Conservation (phyloP, 2,113 vertebrate species). For the Hylia prasina region DNA sequence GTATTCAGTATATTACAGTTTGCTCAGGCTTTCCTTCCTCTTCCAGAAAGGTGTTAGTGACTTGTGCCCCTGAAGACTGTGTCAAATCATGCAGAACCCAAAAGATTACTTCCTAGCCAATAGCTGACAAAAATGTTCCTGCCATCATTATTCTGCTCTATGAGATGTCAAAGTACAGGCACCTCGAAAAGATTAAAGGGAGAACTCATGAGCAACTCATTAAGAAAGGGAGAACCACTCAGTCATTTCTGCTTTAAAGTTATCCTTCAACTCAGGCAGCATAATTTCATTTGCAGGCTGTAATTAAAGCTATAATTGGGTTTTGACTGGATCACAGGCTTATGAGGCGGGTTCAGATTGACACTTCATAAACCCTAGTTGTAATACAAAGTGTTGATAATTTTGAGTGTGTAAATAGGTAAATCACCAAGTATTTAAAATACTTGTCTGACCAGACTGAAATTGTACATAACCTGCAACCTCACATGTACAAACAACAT, state of each 20-base stretch:
- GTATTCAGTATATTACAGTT: not conserved
- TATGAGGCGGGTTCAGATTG: not conserved
- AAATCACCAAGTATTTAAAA: not conserved
- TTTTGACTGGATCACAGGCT: not conserved
- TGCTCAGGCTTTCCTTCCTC: not conserved
- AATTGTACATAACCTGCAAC: not conserved
- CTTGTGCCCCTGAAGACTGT: not conserved
- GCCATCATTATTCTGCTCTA: not conserved
- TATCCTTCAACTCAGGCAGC: conserved; percentile 50
- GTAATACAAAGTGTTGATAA: not conserved
- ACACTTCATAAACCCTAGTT: not conserved
- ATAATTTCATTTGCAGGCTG: conserved; percentile 49
- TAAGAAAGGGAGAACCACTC: conserved; percentile 31
- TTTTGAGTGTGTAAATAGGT: not conserved
- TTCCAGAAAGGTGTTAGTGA: conserved; percentile 11
- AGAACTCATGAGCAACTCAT: conserved; percentile 50
- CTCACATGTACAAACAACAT: not conserved
- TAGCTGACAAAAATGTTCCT: conserved; percentile 53
- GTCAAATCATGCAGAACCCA: conserved; percentile 56
- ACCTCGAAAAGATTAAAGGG: conserved; percentile 51
- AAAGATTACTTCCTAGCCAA: conserved; percentile 54
- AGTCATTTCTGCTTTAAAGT: conserved; percentile 43
- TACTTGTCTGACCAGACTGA: not conserved
- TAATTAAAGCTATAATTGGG: conserved; percentile 51
- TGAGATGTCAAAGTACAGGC: conserved; percentile 43